A percentile compares a stretch with the other conserved stretches of the same genome.
phyloP scores from a whole-genome alignment of 2,888 invertebrate genomes.

The Hipparchia semele region DNA sequence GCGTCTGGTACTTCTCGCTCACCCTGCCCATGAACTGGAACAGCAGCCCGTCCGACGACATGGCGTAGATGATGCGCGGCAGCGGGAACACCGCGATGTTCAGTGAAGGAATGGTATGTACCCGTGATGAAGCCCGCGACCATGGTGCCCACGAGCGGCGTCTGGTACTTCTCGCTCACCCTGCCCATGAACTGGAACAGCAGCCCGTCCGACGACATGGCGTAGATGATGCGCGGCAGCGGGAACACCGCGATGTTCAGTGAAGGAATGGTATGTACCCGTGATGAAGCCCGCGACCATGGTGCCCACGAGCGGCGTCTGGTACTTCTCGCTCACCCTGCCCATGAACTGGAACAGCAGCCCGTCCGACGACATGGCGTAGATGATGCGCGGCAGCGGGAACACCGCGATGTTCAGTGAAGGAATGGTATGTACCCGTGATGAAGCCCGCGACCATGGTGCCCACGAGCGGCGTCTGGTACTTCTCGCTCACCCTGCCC shows the following conservation, averaged over 20 bases:
- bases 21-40: no score
- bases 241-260: constrained; percentile 61
- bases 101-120: not conserved
- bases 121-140: constrained; percentile 88
- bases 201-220: constrained; percentile 94
- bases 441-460: constrained; percentile 89
- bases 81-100: no score
- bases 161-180: constrained; percentile 89
- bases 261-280: no score
- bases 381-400: constrained; percentile 92
- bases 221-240: constrained; percentile 92
- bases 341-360: constrained; percentile 91
- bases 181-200: constrained; percentile 89
- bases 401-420: constrained; percentile 84
- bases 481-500: constrained; percentile 87
- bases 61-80: not conserved
- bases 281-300: constrained; percentile 89
- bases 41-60: no score
- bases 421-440: constrained; percentile 59
- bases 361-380: constrained; percentile 95
- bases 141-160: constrained; percentile 90
- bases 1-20: no score
- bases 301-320: constrained; percentile 91
- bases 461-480: constrained; percentile 90
- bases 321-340: constrained; percentile 87